Conservation (phyloP, 2,888 invertebrate species). For the Zygaena filipendulae region DNA sequence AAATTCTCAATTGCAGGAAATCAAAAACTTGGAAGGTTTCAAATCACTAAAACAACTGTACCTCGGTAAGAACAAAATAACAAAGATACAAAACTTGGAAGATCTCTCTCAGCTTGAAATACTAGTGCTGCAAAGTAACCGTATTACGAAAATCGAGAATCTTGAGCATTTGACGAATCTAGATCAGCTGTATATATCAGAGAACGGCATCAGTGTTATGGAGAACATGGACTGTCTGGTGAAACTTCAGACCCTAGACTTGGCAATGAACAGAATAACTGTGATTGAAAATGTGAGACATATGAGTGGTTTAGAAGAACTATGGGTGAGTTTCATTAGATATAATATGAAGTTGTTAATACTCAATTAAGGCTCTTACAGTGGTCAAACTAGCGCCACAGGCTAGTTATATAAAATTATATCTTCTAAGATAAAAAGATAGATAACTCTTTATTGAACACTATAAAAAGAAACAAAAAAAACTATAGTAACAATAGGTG, state of each 20-base stretch:
- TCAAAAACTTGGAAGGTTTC: constrained; percentile 86
- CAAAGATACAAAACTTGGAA: constrained; percentile 85
- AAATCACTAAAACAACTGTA: constrained; percentile 81
- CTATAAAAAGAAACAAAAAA: no score
- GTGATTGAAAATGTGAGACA: constrained; percentile 81
- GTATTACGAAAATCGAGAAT: constrained; percentile 88
- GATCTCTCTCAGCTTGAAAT: constrained; percentile 77
- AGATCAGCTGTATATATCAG: constrained; percentile 91
- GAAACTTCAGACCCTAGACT: constrained; percentile 85
- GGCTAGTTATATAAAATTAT: no score
- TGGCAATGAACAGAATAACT: constrained; percentile 88
- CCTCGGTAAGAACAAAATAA: constrained; percentile 95
- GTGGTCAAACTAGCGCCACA: no score
- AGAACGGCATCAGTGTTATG: constrained; percentile 87
- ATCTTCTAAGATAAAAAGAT: no score
- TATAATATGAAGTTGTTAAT: no score
- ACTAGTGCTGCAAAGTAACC: constrained; percentile 91
- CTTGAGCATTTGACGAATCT: constrained; percentile 78
- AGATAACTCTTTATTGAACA: no score
- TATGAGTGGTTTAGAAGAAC: constrained; percentile 85
- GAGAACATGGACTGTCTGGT: constrained; percentile 79
- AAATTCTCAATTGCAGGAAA: no score
- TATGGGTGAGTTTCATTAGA: constrained; percentile 92
- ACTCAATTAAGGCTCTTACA: no score
- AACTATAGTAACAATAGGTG: no score